Base-by-base conservation (phyloP, 2,888 invertebrate genomes). In the Agrochola macilenta region DNA sequence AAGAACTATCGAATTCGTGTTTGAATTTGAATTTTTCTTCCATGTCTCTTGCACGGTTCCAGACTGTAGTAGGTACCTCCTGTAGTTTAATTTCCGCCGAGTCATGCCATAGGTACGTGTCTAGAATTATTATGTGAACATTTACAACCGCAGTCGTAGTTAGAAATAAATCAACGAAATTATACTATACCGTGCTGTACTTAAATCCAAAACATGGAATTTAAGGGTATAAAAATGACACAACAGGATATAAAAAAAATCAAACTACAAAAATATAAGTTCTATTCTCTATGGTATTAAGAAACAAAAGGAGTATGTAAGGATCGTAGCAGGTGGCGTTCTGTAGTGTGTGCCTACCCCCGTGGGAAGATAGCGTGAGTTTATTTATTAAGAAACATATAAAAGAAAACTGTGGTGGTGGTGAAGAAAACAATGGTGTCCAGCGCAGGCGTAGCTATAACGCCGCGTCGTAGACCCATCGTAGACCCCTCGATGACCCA, bases 11-110 rank as follows among this genome's bases (percentile, higher is more conserved):
- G 35, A 65, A 86, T 71, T 65, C 52, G 23, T 71, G n/a, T 64
- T 74, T 46, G 71, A 72, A 72, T 82, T 69, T 71, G 46, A 83
- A 77, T 49, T 65, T 69, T 64, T 52, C 64, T 72, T 66, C 60
- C 58, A 65, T 69, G 69, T 87, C 72, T 58, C 70, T 61, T 58
- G 64, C 58, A 69, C 65, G 78, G 70, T 79, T 63, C 76, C 74
- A 69, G 71, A 76, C 72, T 60, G 76, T 74, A 63, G 82, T 52
- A 52, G 20, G 8, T 69, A 84, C 74, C 84, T 84, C 78, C 80
- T 83, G 83, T 88, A 89, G 90, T 88, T 90, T 90, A 90, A 91
- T 90, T 91, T 91, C 91, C 91, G 91, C 72, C 76, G 81, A 88
- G 79, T 84, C 79, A 78, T 73, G 74, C 74, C 79, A 82, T 79